Evolutionary conservation across 2,888 invertebrate genomes (phyloP), one percentile per base, ranked within the genome.

Genomic region (Agrochola litura): DNA sequence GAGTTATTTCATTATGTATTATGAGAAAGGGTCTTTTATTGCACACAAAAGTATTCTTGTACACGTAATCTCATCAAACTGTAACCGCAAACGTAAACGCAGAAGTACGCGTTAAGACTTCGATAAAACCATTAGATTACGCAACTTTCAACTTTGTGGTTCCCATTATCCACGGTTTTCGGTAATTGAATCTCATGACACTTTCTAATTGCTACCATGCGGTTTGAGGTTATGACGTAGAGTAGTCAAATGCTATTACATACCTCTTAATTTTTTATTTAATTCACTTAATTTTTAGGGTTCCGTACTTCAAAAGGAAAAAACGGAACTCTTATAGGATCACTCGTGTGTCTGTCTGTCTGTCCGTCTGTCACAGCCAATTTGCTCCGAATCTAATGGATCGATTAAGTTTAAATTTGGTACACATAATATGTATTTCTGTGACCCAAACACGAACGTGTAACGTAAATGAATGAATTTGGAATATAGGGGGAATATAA

Each of bases 201-300:
- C 89, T 89, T 90, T 90, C 90, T 89, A 89, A 89, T 82, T 70
- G 60, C 73, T 30, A 37, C 67, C 63, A 67, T 81, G 72, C 65
- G 70, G 25, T 63, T 77, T 58, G 3, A 46, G 43, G 66, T 70
- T 61, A 67, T 63, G 41, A 10, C 41, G 73, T 64, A 3, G 14
- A 16, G 0, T 58, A 46, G n/a, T 19, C 6, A 41, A 72, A 49
- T 43, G 52, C 52, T 54, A 49, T 49, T 16, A 49, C 49, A 19
- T 52, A 37, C 37, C 19, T 52, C 37, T 52, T 0, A 2, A n/a
- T n/a, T 52, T 52, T 8, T 52, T 46, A 12, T n/a, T n/a, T n/a
- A n/a, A n/a, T n/a, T n/a, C n/a, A n/a, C n/a, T n/a, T n/a, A n/a
- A n/a, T n/a, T n/a, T n/a, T n/a, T n/a, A n/a, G n/a, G n/a, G n/a